Percentiles rank a stretch among this genome's conserved stretches.
These are phyloP conservation scores for Hypocryptadius cinnamomeus DNA, from an alignment of 2,113 vertebrate genomes.

Conservation along the genomic window DNA sequence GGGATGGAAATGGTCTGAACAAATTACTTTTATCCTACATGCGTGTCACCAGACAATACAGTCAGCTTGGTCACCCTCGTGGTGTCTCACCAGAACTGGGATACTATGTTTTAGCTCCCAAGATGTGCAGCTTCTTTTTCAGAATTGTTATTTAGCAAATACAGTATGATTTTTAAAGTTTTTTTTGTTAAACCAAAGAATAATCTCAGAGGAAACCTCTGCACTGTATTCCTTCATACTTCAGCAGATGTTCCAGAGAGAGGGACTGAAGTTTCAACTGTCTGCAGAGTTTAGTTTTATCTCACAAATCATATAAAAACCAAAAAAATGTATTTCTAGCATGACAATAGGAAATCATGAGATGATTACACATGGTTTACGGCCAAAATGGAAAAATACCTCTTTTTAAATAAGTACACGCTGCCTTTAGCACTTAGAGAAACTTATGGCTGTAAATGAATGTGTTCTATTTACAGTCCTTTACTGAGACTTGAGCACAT, in stretches of 20 bases:
- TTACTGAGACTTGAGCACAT: background rate
- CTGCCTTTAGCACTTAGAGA: background rate
- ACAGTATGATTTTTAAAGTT: background rate
- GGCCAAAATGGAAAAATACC: background rate
- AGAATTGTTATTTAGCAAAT: background rate
- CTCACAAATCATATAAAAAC: background rate
- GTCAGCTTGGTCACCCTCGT: background rate
- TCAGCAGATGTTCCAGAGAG: background rate
- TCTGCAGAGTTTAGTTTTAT: background rate
- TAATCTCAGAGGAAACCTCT: background rate
- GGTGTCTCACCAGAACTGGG: background rate
- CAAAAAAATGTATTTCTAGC: background rate
- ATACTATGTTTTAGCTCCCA: background rate
- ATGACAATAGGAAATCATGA: background rate
- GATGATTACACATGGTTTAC: background rate
- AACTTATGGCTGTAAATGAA: background rate
- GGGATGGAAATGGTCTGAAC: background rate
- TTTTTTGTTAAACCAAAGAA: background rate
- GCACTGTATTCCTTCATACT: background rate
- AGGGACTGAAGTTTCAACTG: background rate
- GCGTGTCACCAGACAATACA: fast-evolving
- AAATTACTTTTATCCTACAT: background rate
- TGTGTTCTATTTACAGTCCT: background rate
- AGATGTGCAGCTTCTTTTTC: background rate
- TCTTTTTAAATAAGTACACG: background rate